Conservation (phyloP, 2,888 invertebrate genomes). For the Dendrolimus pini region DNA sequence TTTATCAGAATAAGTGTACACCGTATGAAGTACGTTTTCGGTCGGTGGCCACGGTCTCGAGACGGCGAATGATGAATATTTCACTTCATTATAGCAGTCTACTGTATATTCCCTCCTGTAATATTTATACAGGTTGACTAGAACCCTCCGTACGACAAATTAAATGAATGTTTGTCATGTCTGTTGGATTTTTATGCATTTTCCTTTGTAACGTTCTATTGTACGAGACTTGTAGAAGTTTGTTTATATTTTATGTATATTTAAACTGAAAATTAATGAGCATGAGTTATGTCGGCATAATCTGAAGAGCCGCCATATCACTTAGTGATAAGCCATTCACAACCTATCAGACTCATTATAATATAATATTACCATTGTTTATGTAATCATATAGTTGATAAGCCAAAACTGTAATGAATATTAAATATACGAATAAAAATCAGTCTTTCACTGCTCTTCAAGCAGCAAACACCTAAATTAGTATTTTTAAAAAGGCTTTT, state of each 20-base stretch:
- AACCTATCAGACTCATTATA: too few species aligned
- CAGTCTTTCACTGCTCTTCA: too few species aligned
- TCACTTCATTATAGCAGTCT: conserved; percentile 68
- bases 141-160: background rate
- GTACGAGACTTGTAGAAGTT: background rate
- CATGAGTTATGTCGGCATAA: too few species aligned
- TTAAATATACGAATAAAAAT: too few species aligned
- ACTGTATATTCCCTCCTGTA: conserved; percentile 20
- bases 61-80: conserved; percentile 69
- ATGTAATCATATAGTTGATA: too few species aligned
- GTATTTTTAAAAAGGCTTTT: too few species aligned
- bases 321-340: too few species aligned
- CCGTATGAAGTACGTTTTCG: conserved; percentile 33
- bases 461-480: too few species aligned
- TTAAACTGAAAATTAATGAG: background rate
- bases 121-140: conserved; percentile 9
- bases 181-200: background rate
- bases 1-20: conserved; percentile 26
- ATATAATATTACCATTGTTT: too few species aligned
- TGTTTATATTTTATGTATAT: background rate
- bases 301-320: too few species aligned
- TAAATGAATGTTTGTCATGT: conserved; percentile 1
- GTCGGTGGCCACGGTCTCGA: conserved; percentile 48
- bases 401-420: too few species aligned
- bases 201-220: background rate